These are phyloP conservation scores for Aldrovandia affinis DNA, from an alignment of 2,797 vertebrate species.

Conservation along the genomic window DNA sequence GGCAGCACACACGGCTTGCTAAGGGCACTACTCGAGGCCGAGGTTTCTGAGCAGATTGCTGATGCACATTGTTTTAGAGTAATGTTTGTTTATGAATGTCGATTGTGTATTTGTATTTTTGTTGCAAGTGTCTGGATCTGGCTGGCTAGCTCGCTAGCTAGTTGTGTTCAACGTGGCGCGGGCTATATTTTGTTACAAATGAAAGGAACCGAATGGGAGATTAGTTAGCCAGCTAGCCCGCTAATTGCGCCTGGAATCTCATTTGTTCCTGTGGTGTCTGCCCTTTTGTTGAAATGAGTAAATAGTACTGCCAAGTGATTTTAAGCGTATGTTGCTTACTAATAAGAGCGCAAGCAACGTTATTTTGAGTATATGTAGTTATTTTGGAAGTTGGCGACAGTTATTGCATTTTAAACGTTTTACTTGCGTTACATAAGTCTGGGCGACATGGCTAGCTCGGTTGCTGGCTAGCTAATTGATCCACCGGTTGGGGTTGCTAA, in stretches of 20 bases:
- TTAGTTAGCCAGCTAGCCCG: conserved; percentile 4
- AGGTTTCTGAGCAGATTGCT: conserved; percentile 56
- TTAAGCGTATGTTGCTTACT: neutral
- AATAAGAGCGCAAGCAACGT: neutral
- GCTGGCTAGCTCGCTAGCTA: conserved; percentile 66
- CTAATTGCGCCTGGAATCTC: conserved; percentile 5
- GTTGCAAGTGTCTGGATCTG: conserved; percentile 55
- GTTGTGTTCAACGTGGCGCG: neutral
- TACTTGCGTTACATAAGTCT: conserved; percentile 14
- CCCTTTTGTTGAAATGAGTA: conserved; percentile 3
- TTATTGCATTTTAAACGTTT: conserved; percentile 2
- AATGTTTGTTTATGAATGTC: neutral
- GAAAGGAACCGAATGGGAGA: neutral
- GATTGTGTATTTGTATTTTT: neutral
- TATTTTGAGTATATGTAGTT: neutral
- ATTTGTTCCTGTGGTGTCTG: neutral
- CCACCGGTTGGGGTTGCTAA: conserved; percentile 70
- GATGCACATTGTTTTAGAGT: conserved; percentile 32
- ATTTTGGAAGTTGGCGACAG: neutral
- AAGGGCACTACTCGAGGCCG: conserved; percentile 75
- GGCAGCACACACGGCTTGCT: conserved; percentile 67
- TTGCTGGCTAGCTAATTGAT: conserved; percentile 77
- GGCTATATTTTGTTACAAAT: neutral
- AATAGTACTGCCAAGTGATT: neutral
- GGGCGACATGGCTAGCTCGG: neutral